phyloP scores from a whole-genome alignment of 2,797 vertebrate species.

The Antrozous pallidus region DNA sequence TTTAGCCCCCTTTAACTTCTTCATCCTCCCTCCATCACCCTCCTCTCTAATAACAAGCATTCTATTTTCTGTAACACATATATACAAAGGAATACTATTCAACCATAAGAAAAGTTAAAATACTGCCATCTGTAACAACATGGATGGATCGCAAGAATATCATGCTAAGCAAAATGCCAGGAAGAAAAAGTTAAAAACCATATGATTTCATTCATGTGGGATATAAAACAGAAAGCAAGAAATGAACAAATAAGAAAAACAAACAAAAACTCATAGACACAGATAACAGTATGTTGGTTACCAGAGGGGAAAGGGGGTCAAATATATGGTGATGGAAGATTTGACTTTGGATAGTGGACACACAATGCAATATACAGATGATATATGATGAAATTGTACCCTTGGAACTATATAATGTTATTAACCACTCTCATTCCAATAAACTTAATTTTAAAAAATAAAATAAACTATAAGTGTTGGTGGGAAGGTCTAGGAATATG shows the following conservation, averaged over 20 bases:
- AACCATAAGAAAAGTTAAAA: neutral
- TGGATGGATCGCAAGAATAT: neutral
- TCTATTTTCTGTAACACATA: neutral
- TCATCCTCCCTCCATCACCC: neutral
- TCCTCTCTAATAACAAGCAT: neutral
- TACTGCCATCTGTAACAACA: neutral
- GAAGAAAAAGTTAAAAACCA: neutral
- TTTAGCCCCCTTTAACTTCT: neutral
- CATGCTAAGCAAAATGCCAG: neutral
- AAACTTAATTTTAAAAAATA: neutral
- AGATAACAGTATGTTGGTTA: neutral
- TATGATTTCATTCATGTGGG: neutral
- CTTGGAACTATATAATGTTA: neutral
- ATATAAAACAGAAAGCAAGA: neutral
- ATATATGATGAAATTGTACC: neutral
- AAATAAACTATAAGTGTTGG: neutral
- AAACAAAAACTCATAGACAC: neutral
- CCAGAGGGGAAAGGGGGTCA: neutral
- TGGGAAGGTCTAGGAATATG: neutral
- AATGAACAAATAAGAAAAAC: neutral
- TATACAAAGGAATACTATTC: neutral
- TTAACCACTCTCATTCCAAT: neutral
- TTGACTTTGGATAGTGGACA: neutral
- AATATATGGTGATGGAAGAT: neutral
- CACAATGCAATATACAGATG: neutral